Evolutionary conservation across 2,888 invertebrate genomes (phyloP), one percentile per base, ranked within the genome.

Genomic region (Cephus rjabovi): DNA sequence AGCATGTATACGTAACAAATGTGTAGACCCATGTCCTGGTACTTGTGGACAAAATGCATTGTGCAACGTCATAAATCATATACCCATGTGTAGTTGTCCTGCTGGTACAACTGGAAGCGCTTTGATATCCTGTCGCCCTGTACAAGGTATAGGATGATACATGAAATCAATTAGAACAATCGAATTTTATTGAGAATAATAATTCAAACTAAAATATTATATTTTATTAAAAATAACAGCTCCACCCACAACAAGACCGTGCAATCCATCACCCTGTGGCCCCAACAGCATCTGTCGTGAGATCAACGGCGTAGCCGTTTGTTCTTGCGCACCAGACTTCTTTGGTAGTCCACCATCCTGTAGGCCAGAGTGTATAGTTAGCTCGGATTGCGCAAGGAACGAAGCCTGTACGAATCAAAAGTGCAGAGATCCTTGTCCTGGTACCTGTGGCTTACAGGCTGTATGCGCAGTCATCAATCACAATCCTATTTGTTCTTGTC

Each of bases 81-180:
- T 95, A 89, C 95, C 97, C 12, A 94, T 95, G 86, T 97, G 97
- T 87, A 94, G 94, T 73, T 97, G 97, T 89, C 94, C 95, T n/a
- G 90, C 92, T 37, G 95, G 94, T 86, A 95, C 94, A 89, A 92
- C 94, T 56, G 97, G 96, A 85, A 95, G 96, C 91, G 95, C 96
- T 73, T 94, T 96, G 91, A 92, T 95, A 79, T 92, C 94, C 82
- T 96, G 96, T 87, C 93, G 92, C 81, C 93, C 93, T 11, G 89
- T 94, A 70, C 93, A 92, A 92, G 93, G 94, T 94, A 92, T 85
- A 77, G 40, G 56, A 34, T 40, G 33, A 30, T 33, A 9, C 56
- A 40, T 11, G 56, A 73, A 34, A 40, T 71, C 35, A 70, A 33
- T 33, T 75, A 35, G 70, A 77, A 40, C 1, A 71, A 3, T 71